phyloP scores from a whole-genome alignment of 2,113 vertebrate genomes.

The Prunella fulvescens region DNA sequence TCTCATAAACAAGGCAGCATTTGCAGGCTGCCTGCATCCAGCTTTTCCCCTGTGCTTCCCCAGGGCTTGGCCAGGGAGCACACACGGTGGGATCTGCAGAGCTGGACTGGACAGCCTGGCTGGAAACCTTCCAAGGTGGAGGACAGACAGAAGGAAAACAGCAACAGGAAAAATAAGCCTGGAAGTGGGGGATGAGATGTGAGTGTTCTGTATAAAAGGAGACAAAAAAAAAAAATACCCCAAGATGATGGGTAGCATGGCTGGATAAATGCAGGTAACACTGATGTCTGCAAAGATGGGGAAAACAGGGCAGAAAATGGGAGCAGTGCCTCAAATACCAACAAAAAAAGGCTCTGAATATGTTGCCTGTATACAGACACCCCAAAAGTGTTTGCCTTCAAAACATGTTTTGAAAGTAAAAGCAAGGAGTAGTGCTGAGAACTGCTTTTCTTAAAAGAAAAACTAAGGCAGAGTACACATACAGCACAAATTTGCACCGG shows the following conservation, averaged over 20 bases:
- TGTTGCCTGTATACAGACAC: fast-evolving
- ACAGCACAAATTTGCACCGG: neutral
- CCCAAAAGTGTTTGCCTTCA: neutral
- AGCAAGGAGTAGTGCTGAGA: neutral
- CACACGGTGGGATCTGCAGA: neutral
- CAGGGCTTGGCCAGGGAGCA: constrained; percentile 8
- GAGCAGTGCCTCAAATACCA: neutral
- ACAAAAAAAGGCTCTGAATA: neutral
- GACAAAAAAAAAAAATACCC: neutral
- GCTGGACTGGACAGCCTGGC: neutral
- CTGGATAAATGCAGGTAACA: neutral
- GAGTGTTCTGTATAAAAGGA: neutral
- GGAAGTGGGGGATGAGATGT: neutral
- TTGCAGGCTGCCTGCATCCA: constrained; percentile 55
- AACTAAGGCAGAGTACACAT: neutral
- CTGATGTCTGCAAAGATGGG: neutral
- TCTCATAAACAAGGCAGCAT: constrained; percentile 57
- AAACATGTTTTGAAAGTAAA: neutral
- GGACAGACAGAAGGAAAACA: constrained; percentile 11
- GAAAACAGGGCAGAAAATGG: neutral
- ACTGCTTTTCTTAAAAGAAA: neutral
- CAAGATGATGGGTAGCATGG: neutral
- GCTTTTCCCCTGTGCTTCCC: neutral
- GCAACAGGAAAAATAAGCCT: neutral
- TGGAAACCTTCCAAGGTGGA: neutral